Conservation (phyloP, 1,140 invertebrate species). For the Penaeus japonicus region DNA sequence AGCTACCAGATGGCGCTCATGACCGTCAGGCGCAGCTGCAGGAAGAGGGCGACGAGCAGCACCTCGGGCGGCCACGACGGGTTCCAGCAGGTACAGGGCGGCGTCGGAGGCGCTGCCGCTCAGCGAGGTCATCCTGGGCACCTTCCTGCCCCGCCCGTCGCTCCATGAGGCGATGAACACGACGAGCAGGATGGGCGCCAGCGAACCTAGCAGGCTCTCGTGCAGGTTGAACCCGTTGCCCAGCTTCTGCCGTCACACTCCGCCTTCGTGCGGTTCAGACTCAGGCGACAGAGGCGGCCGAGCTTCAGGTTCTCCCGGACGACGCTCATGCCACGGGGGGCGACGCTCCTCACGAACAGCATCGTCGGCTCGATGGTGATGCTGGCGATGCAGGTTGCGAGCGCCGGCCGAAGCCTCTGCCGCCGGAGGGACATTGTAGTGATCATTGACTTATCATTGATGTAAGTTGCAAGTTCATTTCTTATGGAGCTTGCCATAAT, state of each 20-base stretch:
- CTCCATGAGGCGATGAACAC: conserved; percentile 17
- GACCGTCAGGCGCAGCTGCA: not conserved
- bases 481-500: no score
- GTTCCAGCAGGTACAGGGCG: not conserved
- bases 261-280: not conserved
- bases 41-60: not conserved
- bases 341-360: not conserved
- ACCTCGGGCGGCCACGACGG: conserved; percentile 4
- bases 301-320: conserved; percentile 6
- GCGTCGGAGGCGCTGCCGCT: not conserved
- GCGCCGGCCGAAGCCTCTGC: no score
- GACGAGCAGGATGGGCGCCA: not conserved
- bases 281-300: not conserved
- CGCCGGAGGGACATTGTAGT: no score
- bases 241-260: not conserved
- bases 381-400: no score
- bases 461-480: no score
- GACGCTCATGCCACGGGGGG: not conserved
- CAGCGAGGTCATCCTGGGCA: not conserved
- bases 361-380: conserved; percentile 32
- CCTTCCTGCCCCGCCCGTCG: not conserved
- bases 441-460: no score
- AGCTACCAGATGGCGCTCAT: not conserved
- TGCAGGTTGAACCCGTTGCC: not conserved
- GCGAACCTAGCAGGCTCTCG: not conserved